phyloP scores from a whole-genome alignment of 2,888 invertebrate genomes.

The Parnassius smintheus region DNA sequence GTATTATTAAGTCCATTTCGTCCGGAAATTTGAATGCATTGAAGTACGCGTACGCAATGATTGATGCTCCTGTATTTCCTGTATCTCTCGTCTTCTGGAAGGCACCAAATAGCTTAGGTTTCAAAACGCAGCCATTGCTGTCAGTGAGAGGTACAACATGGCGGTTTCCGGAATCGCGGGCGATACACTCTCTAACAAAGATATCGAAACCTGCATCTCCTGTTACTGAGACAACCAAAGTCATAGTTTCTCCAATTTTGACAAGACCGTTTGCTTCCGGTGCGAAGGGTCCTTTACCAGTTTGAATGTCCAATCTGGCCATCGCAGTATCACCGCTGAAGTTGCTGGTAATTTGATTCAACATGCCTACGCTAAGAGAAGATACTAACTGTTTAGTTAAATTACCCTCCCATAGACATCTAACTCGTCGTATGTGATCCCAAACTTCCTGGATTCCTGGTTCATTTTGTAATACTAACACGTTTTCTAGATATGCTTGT shows the following conservation, averaged over 20 bases:
- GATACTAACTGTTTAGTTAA: slow-evolving; percentile 88
- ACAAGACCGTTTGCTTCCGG: slow-evolving; percentile 88
- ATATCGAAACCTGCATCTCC: slow-evolving; percentile 91
- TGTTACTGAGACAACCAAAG: slow-evolving; percentile 88
- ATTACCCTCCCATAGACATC: slow-evolving; percentile 91
- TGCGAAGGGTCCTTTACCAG: slow-evolving; percentile 89
- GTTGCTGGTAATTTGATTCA: slow-evolving; percentile 89
- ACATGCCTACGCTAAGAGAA: slow-evolving; percentile 88
- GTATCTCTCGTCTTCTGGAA: slow-evolving; percentile 91
- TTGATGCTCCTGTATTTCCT: slow-evolving; percentile 86
- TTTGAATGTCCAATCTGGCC: slow-evolving; percentile 88
- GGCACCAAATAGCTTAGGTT: slow-evolving; percentile 89
- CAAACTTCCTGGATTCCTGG: slow-evolving; percentile 88
- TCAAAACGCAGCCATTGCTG: slow-evolving; percentile 87
- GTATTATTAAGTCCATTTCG: slow-evolving; percentile 90
- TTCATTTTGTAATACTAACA: slow-evolving; percentile 89
- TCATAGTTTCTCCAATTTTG: slow-evolving; percentile 91
- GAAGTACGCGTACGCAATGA: slow-evolving; percentile 89
- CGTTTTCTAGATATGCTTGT: slow-evolving; percentile 89
- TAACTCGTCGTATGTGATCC: slow-evolving; percentile 89
- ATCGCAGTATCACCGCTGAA: slow-evolving; percentile 93
- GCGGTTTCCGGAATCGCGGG: slow-evolving; percentile 84
- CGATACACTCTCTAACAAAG: slow-evolving; percentile 88
- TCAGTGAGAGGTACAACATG: slow-evolving; percentile 87
- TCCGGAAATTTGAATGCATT: slow-evolving; percentile 93